A percentile compares a stretch with the other conserved stretches of the same genome.
Conservation (phyloP, 1,140 invertebrate genomes). For the Drosophila tropicalis region DNA sequence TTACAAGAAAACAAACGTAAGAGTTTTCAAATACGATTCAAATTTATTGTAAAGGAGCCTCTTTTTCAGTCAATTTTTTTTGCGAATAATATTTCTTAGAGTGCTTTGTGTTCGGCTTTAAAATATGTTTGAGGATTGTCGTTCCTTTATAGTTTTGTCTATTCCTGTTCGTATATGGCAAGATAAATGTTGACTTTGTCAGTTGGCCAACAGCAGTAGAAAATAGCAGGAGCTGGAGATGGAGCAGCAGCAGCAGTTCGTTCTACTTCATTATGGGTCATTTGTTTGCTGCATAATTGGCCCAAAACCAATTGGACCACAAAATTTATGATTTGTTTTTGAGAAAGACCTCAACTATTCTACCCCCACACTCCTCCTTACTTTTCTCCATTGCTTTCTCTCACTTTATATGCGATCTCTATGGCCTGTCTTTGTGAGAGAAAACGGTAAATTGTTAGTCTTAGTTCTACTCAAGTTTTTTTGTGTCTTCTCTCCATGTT, state of each 20-base stretch:
- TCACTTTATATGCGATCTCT: neutral
- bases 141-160: constrained; percentile 37
- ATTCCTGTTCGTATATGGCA: constrained; percentile 59
- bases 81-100: constrained; percentile 22
- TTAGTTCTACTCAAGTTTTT: neutral
- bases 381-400: neutral
- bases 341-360: constrained; percentile 5
- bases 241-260: constrained; percentile 35
- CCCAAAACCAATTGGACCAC: constrained; percentile 67
- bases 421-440: constrained; percentile 41
- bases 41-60: no score
- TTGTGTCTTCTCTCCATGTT: constrained; percentile 36
- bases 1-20: no score
- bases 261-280: constrained; percentile 75
- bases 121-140: neutral
- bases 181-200: constrained; percentile 80
- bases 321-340: constrained; percentile 75
- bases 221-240: constrained; percentile 20
- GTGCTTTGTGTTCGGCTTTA: constrained; percentile 15
- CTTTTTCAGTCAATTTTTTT: no score
- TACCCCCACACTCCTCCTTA: neutral
- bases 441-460: constrained; percentile 58
- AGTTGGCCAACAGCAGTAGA: constrained; percentile 52
- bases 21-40: no score
- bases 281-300: constrained; percentile 81